Percentiles rank a stretch among this genome's conserved stretches.
These are phyloP conservation scores for human DNA, from an alignment of 2,113 vertebrate species.

Conservation along the genomic window GRCh38 chr2:144477001-144477500, in stretches of 20 bases:
- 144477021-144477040: slow-evolving; percentile 76
- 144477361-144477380: slow-evolving; percentile 88
- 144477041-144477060: slow-evolving; percentile 70
- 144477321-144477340: slow-evolving; percentile 88
- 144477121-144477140: slow-evolving; percentile 82
- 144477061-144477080: slow-evolving; percentile 77
- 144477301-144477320: slow-evolving; percentile 86
- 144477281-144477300: slow-evolving; percentile 92
- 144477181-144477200: slow-evolving; percentile 96
- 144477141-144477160: slow-evolving; percentile 83
- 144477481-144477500: slow-evolving; percentile 88
- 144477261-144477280: slow-evolving; percentile 96
- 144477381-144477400: slow-evolving; percentile 90
- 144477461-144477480: slow-evolving; percentile 87
- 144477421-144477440: slow-evolving; percentile 89
- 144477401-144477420: slow-evolving; percentile 88
- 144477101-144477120: slow-evolving; percentile 82
- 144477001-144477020: slow-evolving; percentile 75
- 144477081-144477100: slow-evolving; percentile 71
- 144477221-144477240: slow-evolving; percentile 99
- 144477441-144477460: slow-evolving; percentile 87
- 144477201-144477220: slow-evolving; percentile 99
- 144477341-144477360: slow-evolving; percentile 90
- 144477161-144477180: slow-evolving; percentile 98
- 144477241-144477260: slow-evolving; percentile 98